Evolutionary conservation across 2,797 vertebrate genomes (phyloP), one percentile per base, ranked within the genome.

Genomic region (Trichosurus vulpecula): DNA sequence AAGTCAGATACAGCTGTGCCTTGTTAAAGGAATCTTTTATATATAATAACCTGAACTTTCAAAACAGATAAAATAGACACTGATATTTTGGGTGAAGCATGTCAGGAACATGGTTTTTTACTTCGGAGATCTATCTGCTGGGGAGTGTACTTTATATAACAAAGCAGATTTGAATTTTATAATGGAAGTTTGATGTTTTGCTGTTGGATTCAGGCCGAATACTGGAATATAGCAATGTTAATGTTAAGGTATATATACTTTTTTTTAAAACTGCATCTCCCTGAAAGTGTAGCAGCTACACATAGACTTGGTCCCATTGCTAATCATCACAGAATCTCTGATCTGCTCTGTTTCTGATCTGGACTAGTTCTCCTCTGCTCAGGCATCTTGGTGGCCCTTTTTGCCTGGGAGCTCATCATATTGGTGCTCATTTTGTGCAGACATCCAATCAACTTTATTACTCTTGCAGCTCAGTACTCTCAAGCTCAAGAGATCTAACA

Each of bases 141-240:
- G 81, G 92, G 41, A 91, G 6, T 51, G 54, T 58, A 92, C 58
- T 92, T 19, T 95, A 52, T 52, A 87, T 92, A 94, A 87, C n/a
- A 95, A 87, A 95, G 54, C 91, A 12, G 96, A 93, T 96, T 93
- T 90, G 52, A 92, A 95, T 92, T 95, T 97, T 54, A 94, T 94
- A 92, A 52, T 96, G 91, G 96, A 96, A 94, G 66, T 74, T 22
- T 74, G 16, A 74, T 2, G 2, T 74, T 6, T 74, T 41, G n/a
- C 6, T 74, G 5, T 74, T 19, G 16, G 66, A 19, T 14, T 74
- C 14, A 22, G 66, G 6, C n/a, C 74, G 66, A 41, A 41, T 74
- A 41, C 2, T 74, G 61, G n/a, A 74, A 41, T 41, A 74, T 74
- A 74, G 61, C 35, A 61, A 14, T 61, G 1, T 31, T 31, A 56